Conservation (phyloP, 92 coral and sea anemone species). For the Nematostella vectensis region DNA sequence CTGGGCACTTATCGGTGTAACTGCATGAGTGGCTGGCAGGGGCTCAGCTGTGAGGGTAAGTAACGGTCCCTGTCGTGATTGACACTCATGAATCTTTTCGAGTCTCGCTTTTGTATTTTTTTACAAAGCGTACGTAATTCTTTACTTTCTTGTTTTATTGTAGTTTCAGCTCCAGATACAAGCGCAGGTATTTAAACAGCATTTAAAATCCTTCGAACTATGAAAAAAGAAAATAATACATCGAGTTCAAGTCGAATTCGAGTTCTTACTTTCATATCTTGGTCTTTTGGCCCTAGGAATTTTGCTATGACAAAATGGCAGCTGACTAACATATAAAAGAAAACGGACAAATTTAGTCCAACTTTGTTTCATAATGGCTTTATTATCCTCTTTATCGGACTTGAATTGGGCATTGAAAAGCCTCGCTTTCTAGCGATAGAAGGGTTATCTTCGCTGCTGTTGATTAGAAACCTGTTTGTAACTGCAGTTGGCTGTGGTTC, state of each 20-base stretch:
- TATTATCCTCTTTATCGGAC: too few species aligned
- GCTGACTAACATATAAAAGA: too few species aligned
- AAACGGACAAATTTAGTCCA: neutral
- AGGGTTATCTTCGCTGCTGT: too few species aligned
- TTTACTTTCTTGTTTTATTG: neutral
- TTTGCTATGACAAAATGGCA: neutral
- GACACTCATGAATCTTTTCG: neutral
- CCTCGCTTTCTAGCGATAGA: too few species aligned
- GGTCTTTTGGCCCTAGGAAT: neutral
- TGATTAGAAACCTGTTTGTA: too few species aligned
- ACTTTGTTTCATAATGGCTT: too few species aligned
- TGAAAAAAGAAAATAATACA: too few species aligned
- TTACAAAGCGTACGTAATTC: neutral
- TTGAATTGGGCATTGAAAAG: too few species aligned
- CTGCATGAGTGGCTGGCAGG: conserved; percentile 77
- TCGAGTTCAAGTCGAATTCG: too few species aligned
- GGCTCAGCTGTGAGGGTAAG: conserved; percentile 96
- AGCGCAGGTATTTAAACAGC: too few species aligned
- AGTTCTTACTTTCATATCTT: neutral
- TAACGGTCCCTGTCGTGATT: neutral
- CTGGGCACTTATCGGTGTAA: conserved; percentile 71
- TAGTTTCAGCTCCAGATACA: conserved; percentile 38
- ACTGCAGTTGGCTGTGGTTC: conserved; percentile 14
- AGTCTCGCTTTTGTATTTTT: neutral
- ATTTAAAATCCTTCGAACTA: too few species aligned